Evolutionary conservation across 2,888 invertebrate species (phyloP), one percentile per base, ranked within the genome.

Genomic region (Scrobipalpa atriplicella): DNA sequence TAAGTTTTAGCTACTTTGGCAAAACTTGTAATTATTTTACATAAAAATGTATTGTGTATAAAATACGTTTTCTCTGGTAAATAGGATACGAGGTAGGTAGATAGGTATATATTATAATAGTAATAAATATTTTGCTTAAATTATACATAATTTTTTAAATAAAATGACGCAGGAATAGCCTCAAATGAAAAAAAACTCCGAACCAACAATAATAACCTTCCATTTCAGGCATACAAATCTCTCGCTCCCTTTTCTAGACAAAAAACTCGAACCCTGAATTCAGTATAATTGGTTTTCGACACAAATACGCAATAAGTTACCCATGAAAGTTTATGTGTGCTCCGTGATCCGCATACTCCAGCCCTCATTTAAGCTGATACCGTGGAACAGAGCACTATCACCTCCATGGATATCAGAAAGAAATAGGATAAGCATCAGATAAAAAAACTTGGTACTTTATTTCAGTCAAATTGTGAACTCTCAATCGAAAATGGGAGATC

Each of bases 231-330:
- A 21, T 56, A 56, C 41, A 39, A n/a, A 41, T 62, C 19, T 62
- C 10, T 19, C 21, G 41, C 9, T 54, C 64, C 38, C 52, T 58
- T 66, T 61, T 66, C 11, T 62, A 74, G 69, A 75, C 73, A 74
- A 81, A 80, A 76, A 81, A 75, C 13, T 58, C 74, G 78, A 77
- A 78, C 75, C 72, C 76, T 73, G 75, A 81, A 78, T 79, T 77
- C 76, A 71, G 72, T 75, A 79, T 86, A 86, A 86, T 86, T 86
- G 86, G 82, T 84, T 86, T 83, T 83, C 84, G 80, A 84, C 82
- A 85, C 85, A 85, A 84, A 85, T 58, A 58, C 58, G 58, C 58
- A 58, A 58, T 86, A 85, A 84, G 80, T 84, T 84, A 82, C 78
- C 83, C 85, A 81, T 84, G 84, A 83, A 84, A 82, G 74, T 85